phyloP scores from a whole-genome alignment of 2,888 invertebrate genomes.

The Acanthosoma haemorrhoidale region DNA sequence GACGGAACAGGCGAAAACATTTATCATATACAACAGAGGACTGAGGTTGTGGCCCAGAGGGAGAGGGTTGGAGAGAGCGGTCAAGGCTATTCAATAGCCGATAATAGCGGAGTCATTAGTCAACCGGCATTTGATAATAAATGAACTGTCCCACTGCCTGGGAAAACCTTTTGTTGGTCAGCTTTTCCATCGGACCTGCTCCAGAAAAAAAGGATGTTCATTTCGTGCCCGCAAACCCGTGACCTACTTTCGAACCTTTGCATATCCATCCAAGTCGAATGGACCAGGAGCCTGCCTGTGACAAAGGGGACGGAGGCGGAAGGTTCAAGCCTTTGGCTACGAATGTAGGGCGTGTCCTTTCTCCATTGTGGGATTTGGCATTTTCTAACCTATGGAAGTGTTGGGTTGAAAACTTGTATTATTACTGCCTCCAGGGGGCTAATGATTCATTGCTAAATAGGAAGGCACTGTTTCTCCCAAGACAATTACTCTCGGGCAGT shows the following conservation, averaged over 20 bases:
- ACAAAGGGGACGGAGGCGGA: constrained; percentile 4
- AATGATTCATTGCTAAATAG: no score
- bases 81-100: constrained; percentile 14
- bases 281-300: not conserved
- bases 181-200: constrained; percentile 12
- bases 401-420: no score
- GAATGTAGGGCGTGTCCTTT: not conserved
- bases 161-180: constrained; percentile 5
- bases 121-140: not conserved
- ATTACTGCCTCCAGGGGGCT: no score
- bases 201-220: not conserved
- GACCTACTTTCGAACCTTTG: constrained; percentile 2
- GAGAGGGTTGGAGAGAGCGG: not conserved
- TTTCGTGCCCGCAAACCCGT: not conserved
- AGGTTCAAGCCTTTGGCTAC: not conserved
- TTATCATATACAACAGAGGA: constrained; percentile 7
- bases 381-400: no score
- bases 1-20: not conserved
- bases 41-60: not conserved
- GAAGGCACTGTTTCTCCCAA: no score
- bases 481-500: no score
- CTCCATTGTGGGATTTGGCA: no score
- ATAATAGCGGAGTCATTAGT: constrained; percentile 12
- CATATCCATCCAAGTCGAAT: not conserved
- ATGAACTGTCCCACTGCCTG: constrained; percentile 10